Evolutionary conservation across 2,113 vertebrate species (phyloP).

Genomic region (Chaetops frenatus): DNA sequence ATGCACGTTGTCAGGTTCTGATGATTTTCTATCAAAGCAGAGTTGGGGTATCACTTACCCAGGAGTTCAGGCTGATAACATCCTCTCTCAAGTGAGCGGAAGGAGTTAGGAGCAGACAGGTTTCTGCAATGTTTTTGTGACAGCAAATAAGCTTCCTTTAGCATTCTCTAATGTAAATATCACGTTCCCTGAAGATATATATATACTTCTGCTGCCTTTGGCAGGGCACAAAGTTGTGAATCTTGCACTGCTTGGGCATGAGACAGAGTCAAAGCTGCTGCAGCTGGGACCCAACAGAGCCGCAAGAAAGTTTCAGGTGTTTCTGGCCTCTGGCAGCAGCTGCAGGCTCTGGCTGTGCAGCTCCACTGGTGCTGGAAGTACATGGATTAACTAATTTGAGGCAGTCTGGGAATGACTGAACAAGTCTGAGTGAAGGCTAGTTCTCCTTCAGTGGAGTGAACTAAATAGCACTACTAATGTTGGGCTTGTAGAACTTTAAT

Average conservation of each 20-base stretch:
- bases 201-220: neutral
- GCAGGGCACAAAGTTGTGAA: neutral
- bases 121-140: neutral
- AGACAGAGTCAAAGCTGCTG: neutral
- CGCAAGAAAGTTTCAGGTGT: neutral
- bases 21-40: neutral
- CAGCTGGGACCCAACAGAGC: neutral
- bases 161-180: neutral
- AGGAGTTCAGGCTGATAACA: neutral
- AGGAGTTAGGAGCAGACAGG: neutral
- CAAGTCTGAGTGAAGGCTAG: neutral
- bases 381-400: neutral
- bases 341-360: neutral
- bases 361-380: neutral
- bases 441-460: neutral
- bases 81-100: neutral
- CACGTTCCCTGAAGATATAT: neutral
- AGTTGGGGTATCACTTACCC: neutral
- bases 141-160: neutral
- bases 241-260: neutral
- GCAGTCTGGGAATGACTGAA: neutral
- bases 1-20: constrained; percentile 5
- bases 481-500: neutral
- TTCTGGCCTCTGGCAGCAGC: neutral
- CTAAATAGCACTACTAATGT: neutral